phyloP scores from a whole-genome alignment of 1,140 invertebrate genomes.

The Brachionus plicatilis region DNA sequence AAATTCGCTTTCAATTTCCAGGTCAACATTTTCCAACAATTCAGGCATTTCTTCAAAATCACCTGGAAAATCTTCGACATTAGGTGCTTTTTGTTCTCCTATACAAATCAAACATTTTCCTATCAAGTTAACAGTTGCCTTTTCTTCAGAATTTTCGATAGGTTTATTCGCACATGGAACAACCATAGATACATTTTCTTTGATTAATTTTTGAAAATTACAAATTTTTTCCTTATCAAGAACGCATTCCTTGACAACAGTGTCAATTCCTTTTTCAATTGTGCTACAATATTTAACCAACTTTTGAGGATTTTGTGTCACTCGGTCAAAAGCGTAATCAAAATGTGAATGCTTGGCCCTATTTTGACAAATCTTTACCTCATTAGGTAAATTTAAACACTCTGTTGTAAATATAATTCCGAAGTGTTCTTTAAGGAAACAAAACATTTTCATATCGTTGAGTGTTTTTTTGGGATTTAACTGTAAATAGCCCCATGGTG shows the following conservation, averaged over 20 bases:
- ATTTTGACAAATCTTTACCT: not conserved
- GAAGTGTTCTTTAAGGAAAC: conserved; percentile 2
- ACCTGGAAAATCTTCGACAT: conserved; percentile 15
- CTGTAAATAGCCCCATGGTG: conserved; percentile 33
- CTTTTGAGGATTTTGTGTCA: not conserved
- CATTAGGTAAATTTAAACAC: not conserved
- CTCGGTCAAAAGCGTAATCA: not conserved
- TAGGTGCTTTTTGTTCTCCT: not conserved
- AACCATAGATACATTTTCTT: not conserved
- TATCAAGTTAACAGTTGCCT: not conserved
- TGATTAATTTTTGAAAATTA: not conserved
- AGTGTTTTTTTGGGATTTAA: not conserved
- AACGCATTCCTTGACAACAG: not conserved
- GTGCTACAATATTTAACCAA: not conserved
- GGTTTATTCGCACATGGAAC: not conserved
- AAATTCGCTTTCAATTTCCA: not conserved
- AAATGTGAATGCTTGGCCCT: conserved; percentile 9
- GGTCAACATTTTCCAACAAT: not conserved
- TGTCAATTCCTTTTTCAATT: not conserved
- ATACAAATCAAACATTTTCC: not conserved
- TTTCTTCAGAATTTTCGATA: not conserved
- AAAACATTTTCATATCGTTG: not conserved
- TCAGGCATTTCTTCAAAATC: conserved; percentile 20
- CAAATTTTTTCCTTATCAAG: not conserved
- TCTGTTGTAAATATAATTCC: not conserved